Evolutionary conservation across 2,797 vertebrate genomes (phyloP).

Genomic region (Limosa lapponica): DNA sequence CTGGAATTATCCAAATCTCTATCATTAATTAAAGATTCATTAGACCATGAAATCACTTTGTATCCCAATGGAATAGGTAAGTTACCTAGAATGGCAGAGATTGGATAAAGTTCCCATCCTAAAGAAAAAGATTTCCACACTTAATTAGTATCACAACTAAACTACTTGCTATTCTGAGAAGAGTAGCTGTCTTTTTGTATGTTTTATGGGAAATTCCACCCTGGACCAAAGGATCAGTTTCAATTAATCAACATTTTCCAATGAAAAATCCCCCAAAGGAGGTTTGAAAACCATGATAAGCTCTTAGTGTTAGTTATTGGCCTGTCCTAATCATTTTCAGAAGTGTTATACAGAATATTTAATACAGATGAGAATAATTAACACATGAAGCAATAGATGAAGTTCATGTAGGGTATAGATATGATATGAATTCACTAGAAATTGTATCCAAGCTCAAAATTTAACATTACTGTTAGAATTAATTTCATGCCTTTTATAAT

Average conservation of each 20-base stretch:
- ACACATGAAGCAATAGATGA: slow-evolving; percentile 54
- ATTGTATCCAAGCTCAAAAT: slow-evolving; percentile 42
- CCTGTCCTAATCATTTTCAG: slow-evolving; percentile 60
- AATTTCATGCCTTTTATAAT: slow-evolving; percentile 52
- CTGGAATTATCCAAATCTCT: slow-evolving; percentile 37
- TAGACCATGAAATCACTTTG: slow-evolving; percentile 45
- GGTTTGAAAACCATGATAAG: slow-evolving; percentile 56
- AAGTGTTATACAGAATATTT: slow-evolving; percentile 68
- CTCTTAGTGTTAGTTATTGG: slow-evolving; percentile 55
- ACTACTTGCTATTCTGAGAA: slow-evolving; percentile 51
- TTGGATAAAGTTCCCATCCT: slow-evolving; percentile 14
- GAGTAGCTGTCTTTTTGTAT: slow-evolving; percentile 2
- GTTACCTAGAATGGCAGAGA: slow-evolving; percentile 17
- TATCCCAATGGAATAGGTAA: slow-evolving; percentile 26
- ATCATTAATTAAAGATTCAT: slow-evolving; percentile 61
- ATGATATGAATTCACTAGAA: slow-evolving; percentile 36
- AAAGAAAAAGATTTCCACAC: slow-evolving; percentile 53
- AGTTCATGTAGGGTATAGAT: slow-evolving; percentile 50
- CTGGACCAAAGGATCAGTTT: slow-evolving; percentile 38
- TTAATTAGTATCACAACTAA: slow-evolving; percentile 53
- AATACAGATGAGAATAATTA: slow-evolving; percentile 69
- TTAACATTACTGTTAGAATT: slow-evolving; percentile 26
- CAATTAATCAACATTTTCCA: slow-evolving; percentile 70
- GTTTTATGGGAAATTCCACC: slow-evolving; percentile 54
- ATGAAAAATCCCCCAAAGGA: slow-evolving; percentile 56